phyloP scores from a whole-genome alignment of 2,888 invertebrate genomes.

The Andrena fulva region DNA sequence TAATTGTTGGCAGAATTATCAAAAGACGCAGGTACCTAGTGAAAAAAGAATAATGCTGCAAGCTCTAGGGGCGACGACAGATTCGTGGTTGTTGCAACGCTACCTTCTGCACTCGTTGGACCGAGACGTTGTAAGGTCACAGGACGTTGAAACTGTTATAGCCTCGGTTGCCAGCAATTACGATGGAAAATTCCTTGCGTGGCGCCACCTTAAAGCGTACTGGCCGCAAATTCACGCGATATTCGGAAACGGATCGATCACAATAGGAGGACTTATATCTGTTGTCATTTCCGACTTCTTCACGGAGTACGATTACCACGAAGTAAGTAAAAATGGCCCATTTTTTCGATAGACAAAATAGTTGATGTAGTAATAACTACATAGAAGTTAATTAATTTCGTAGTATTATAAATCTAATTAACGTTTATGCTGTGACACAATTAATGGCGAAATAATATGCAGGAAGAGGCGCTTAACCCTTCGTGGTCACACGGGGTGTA shows the following conservation, averaged over 20 bases:
- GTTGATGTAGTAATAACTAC: no score
- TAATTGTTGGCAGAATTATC: slow-evolving; percentile 91
- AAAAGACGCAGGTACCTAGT: slow-evolving; percentile 88
- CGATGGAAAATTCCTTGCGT: slow-evolving; percentile 89
- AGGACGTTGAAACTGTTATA: slow-evolving; percentile 90
- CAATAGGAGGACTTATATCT: slow-evolving; percentile 88
- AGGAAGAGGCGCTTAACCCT: no score
- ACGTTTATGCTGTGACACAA: no score
- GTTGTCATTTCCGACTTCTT: slow-evolving; percentile 89
- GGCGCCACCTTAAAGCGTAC: slow-evolving; percentile 90
- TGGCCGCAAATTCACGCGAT: slow-evolving; percentile 88
- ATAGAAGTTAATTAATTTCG: neutral
- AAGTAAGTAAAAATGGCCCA: slow-evolving; percentile 85
- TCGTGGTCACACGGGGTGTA: no score
- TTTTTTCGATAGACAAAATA: neutral
- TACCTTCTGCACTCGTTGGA: slow-evolving; percentile 91
- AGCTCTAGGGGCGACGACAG: slow-evolving; percentile 89
- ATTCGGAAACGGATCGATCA: slow-evolving; percentile 88
- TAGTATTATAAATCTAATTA: neutral
- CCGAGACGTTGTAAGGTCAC: slow-evolving; percentile 89
- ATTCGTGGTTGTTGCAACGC: slow-evolving; percentile 93
- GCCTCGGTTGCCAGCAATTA: slow-evolving; percentile 91
- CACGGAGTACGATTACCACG: slow-evolving; percentile 90
- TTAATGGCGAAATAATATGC: no score
- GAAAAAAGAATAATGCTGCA: slow-evolving; percentile 90